A percentile compares a stretch with the other conserved stretches of the same genome.
phyloP scores from a whole-genome alignment of 2,113 vertebrate genomes.

The Nothoprocta pentlandii region DNA sequence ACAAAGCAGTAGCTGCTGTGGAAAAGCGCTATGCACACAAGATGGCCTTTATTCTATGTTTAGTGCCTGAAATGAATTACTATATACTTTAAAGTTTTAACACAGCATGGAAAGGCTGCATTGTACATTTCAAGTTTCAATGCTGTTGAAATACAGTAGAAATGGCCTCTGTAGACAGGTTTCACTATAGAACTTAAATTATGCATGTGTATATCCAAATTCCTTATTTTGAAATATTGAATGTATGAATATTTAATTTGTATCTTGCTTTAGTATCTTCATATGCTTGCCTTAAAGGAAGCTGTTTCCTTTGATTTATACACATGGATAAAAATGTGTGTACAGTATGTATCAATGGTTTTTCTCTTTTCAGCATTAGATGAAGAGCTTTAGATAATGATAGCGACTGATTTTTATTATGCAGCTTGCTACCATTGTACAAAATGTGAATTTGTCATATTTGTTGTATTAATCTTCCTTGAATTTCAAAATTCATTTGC shows the following conservation, averaged over 20 bases:
- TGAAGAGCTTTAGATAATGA: constrained; percentile 66
- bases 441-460: constrained; percentile 11
- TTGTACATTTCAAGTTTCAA: constrained; percentile 72
- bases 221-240: constrained; percentile 83
- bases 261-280: constrained; percentile 78
- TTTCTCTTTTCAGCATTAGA: constrained; percentile 58
- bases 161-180: constrained; percentile 79
- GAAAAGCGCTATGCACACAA: constrained; percentile 20
- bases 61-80: constrained; percentile 66
- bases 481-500: constrained; percentile 55
- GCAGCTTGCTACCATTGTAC: constrained; percentile 44
- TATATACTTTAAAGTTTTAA: constrained; percentile 67
- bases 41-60: constrained; percentile 58
- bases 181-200: constrained; percentile 82
- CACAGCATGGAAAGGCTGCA: constrained; percentile 47
- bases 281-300: constrained; percentile 79
- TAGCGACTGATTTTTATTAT: constrained; percentile 66
- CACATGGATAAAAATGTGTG: constrained; percentile 76
- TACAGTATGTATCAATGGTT: constrained; percentile 70
- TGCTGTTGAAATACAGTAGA: constrained; percentile 76
- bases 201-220: constrained; percentile 78
- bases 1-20: constrained; percentile 17
- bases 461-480: constrained; percentile 51
- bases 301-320: constrained; percentile 79
- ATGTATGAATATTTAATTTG: constrained; percentile 83